These are phyloP conservation scores for Narcine bancroftii DNA, from an alignment of 2,113 vertebrate genomes.

Conservation along the genomic window DNA sequence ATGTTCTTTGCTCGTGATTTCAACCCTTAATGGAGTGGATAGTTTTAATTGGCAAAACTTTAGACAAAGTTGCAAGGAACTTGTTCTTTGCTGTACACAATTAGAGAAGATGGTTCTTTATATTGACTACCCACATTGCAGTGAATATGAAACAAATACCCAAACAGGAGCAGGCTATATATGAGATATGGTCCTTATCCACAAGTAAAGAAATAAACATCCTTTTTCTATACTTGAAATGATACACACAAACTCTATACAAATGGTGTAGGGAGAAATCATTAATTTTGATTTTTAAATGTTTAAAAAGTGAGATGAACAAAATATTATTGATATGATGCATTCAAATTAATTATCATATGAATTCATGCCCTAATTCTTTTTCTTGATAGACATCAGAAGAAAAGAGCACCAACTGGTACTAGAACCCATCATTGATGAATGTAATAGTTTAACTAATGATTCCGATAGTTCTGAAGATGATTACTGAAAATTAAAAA, in stretches of 20 bases:
- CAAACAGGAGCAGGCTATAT: neutral
- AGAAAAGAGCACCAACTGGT: neutral
- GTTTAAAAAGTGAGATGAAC: neutral
- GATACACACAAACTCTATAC: no score
- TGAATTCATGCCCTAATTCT: neutral
- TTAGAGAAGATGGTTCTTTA: neutral
- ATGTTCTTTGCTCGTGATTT: no score
- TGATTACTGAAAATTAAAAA: constrained; percentile 16
- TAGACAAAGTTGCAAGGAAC: no score
- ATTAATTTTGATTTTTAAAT: neutral
- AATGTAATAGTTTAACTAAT: neutral
- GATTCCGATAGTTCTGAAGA: constrained; percentile 22
- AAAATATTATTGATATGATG: neutral
- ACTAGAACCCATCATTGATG: constrained; percentile 3
- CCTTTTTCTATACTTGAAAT: no score
- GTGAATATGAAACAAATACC: neutral
- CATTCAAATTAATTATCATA: neutral
- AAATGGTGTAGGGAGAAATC: neutral
- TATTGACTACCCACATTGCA: neutral
- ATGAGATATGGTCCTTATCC: neutral
- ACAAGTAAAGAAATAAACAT: neutral
- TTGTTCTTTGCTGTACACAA: no score
- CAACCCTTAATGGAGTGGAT: no score
- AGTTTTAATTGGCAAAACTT: no score
- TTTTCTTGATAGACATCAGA: neutral